Base-by-base conservation (phyloP, 1,140 invertebrate genomes). In the Telenomus remus region DNA sequence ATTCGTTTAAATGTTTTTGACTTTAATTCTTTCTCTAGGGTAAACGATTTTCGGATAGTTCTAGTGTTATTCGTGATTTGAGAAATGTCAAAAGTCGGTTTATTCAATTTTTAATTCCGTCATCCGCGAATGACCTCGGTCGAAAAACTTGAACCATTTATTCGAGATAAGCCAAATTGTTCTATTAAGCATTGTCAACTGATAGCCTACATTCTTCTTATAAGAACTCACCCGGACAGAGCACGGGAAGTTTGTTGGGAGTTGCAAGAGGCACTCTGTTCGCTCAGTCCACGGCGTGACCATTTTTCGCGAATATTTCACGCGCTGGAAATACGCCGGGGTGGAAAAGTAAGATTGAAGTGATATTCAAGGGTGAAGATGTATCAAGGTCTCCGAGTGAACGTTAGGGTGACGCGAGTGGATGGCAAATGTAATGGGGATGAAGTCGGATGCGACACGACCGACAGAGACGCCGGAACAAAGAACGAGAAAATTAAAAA, bases 401-500 rank as follows among this genome's bases (percentile, higher is more conserved):
- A 70, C 65, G 60, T 60, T 55, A 42, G 61, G 55, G 66, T 42
- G 66, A 47, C 44, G 49, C 46, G 39, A 79, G 48, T 68, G 74
- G 69, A 56, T 59, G 39, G 57, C 61, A 47, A 27, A 43, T 49
- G 51, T 50, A 71, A 48, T 55, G 50, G 73, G 50, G 56, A 34
- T 53, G 13, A 46, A 78, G 75, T 65, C 69, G 27, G 69, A 78
- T 49, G 55, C 65, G 51, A 42, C 35, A 44, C 43, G 39, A 51
- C n/a, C 14, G 51, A 78, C 61, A 39, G 43, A 51, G 69, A 70
- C 14, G 46, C 44, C 14, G 15, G 63, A 73, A 49, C 74, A 71
- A 76, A 71, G 66, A 71, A 60, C 51, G 61, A 66, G 66, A 76
- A 76, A 76, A 76, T 76, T 76, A 76, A 76, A 76, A 76, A 76